These are phyloP conservation scores for Bombus polaris DNA, from an alignment of 1,140 invertebrate genomes.

Conservation along the genomic window DNA sequence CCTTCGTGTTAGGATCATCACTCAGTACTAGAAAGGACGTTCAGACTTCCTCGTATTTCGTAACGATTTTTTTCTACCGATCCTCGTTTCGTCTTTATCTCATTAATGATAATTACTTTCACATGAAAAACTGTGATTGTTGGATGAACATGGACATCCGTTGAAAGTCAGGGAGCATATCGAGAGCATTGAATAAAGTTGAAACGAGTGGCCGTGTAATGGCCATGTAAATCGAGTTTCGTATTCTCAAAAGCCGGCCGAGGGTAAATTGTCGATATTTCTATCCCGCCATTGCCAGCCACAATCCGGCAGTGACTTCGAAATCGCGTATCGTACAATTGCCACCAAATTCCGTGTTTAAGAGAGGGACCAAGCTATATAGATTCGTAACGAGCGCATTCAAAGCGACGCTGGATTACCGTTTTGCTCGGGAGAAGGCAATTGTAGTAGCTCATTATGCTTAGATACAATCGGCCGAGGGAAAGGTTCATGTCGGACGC, in stretches of 20 bases:
- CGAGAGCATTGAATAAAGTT: background rate
- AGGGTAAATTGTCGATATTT: constrained; percentile 51
- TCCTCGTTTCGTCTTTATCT: no score
- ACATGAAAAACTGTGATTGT: background rate
- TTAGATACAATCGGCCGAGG: constrained; percentile 38
- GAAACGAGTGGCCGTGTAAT: background rate
- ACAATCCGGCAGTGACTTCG: constrained; percentile 55
- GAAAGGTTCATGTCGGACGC: constrained; percentile 33
- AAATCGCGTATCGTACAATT: constrained; percentile 60
- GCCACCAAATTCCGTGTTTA: constrained; percentile 56
- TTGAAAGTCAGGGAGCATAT: background rate
- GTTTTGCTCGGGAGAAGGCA: constrained; percentile 49
- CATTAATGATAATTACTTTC: background rate
- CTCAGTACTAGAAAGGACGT: background rate
- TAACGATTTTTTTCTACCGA: no score
- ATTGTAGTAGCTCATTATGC: constrained; percentile 56
- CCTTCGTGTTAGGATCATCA: background rate
- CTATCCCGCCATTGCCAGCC: constrained; percentile 38
- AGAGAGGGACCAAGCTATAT: constrained; percentile 26
- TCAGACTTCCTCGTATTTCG: background rate
- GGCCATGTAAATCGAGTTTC: constrained; percentile 33
- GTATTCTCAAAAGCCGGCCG: constrained; percentile 37
- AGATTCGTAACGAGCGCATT: constrained; percentile 55
- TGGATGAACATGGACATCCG: background rate
- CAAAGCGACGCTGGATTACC: constrained; percentile 50